Evolutionary conservation across 1,140 invertebrate genomes (phyloP), one percentile per base, ranked within the genome.

Genomic region (Drosophila gunungcola): DNA sequence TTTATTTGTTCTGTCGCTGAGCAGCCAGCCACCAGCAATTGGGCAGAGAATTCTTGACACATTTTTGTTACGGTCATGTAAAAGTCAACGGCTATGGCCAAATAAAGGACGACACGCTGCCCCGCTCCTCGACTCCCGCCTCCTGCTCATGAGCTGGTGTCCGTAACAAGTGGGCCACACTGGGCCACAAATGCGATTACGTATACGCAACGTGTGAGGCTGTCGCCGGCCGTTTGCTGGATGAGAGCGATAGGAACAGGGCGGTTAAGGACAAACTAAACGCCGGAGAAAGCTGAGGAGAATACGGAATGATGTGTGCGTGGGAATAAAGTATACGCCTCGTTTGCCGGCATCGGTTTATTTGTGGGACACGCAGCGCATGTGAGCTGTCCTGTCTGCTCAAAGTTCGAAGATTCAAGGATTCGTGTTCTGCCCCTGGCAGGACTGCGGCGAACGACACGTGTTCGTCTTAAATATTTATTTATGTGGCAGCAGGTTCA

Each of bases 131-230:
- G 5, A 16, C 7, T 7, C 9, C 32, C 46, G 2, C n/a, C 9
- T 29, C 48, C n/a, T 29, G 7, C 1, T 39, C 46, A n/a, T 5
- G 27, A 45, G 32, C 38, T 57, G 63, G 64, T 78, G 58, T 78
- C 49, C 52, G 55, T 73, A 82, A 82, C 80, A 82, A 74, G 79
- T 78, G 72, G 70, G 80, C 68, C 72, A 58, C 79, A 61, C 74
- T 58, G 74, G 83, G 70, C 63, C 77, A 82, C 80, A 83, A 83
- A 82, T 83, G 74, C 64, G 80, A 82, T 82, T 82, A 83, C 80
- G 80, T 82, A 83, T 83, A 82, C 80, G 80, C 80, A 79, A 53
- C 80, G 75, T 78, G 80, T 55, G 75, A 52, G 38, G 49, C 41
- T 61, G 57, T 54, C 55, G 69, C 57, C 58, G 68, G 46, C 38